Base-by-base conservation (phyloP, 1,140 invertebrate genomes). In the Akabosia matsudoensis region DNA sequence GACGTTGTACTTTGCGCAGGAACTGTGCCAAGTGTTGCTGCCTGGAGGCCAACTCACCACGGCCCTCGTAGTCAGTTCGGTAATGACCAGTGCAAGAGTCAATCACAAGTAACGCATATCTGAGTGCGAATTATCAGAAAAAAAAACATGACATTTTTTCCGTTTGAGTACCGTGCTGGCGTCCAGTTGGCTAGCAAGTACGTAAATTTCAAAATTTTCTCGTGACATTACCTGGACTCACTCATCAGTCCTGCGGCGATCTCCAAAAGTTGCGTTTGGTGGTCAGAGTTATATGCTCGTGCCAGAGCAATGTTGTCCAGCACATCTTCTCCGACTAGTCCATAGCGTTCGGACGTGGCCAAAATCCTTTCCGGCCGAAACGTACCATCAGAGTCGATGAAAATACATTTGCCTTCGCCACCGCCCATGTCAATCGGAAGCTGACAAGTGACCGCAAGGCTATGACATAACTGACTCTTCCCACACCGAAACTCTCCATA, bases 401-500 rank as follows among this genome's bases (percentile, higher is more conserved):
- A 99, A 71, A 99, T 86, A 83, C 96, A 97, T 85, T 98, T 99
- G 13, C 97, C 97, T 88, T 99, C 97, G 13, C 95, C 97, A n/a
- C 97, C 97, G 75, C 93, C 94, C 86, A 93, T 92, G 81, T 98
- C 96, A 80, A 98, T 92, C 0, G 97, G 97, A 73, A 99, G 85
- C 91, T 95, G 98, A 85, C 97, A 99, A 54, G 97, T 99, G 0
- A 99, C 97, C 76, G 98, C 97, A 31, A 99, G 85, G 0, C 95
- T 97, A 82, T 99, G 97, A 85, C 97, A 99, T 0, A 99, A 82
- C 82, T 99, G 98, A 22, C 97, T 97, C 87, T 99, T 99, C 70
- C 98, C 98, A 16, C 97, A 97, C 78, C 97, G 87, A 84, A 99
- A 99, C 86, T 99, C 98, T 0, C 98, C 97, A 88, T 99, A 99